phyloP scores from a whole-genome alignment of 2,113 vertebrate species.

The Heloderma charlesbogerti region DNA sequence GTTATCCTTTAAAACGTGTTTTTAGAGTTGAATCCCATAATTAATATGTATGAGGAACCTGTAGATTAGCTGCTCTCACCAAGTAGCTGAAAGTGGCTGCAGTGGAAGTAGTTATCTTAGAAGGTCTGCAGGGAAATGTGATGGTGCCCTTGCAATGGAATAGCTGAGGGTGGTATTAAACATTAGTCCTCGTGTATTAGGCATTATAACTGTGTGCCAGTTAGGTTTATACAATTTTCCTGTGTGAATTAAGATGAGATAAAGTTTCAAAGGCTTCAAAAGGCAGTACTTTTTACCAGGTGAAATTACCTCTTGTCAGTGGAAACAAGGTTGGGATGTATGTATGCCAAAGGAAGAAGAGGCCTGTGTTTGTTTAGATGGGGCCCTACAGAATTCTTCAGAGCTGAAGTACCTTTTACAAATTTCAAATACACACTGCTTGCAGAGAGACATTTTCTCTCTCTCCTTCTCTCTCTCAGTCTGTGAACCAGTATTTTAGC shows the following conservation, averaged over 20 bases:
- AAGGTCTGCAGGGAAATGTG: background rate
- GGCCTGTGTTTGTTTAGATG: background rate
- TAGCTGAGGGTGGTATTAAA: slow-evolving; percentile 20
- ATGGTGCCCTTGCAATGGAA: background rate
- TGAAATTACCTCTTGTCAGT: background rate
- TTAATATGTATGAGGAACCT: background rate
- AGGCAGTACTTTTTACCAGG: slow-evolving; percentile 6
- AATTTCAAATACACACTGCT: slow-evolving; percentile 3
- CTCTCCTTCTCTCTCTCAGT: background rate
- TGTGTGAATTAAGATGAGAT: slow-evolving; percentile 7
- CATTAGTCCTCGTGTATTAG: background rate
- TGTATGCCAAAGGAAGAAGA: slow-evolving; percentile 19
- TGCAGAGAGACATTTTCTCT: background rate
- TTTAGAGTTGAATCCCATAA: background rate
- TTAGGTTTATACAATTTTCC: slow-evolving; percentile 26
- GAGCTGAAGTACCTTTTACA: background rate
- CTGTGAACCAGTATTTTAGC: slow-evolving; percentile 19
- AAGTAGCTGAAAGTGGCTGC: background rate
- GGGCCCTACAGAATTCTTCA: slow-evolving; percentile 6
- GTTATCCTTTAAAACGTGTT: background rate
- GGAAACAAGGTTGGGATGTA: background rate
- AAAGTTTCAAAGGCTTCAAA: slow-evolving; percentile 14
- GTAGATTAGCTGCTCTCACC: background rate
- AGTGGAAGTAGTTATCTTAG: background rate
- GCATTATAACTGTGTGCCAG: background rate